Conservation (phyloP, 2,888 invertebrate species). For the Aquatica leii region DNA sequence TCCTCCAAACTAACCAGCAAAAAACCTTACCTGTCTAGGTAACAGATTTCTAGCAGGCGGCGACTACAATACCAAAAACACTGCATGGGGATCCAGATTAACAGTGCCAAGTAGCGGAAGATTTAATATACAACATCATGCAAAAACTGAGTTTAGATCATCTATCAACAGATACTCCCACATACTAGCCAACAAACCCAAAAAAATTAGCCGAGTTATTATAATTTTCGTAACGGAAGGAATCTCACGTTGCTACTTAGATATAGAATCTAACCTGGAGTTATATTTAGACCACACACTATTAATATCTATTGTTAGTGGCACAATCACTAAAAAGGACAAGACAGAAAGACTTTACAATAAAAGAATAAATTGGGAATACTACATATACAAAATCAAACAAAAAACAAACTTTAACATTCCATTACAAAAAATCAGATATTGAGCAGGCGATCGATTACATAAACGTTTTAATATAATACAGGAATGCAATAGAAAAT, state of each 20-base stretch:
- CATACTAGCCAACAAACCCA: background rate
- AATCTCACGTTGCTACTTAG: too few species aligned
- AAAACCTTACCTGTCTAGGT: conserved; percentile 2
- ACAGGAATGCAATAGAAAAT: background rate
- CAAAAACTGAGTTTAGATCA: conserved; percentile 1
- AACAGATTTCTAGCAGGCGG: too few species aligned
- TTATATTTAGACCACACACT: background rate
- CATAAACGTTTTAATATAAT: too few species aligned
- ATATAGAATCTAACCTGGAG: conserved; percentile 7
- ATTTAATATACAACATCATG: too few species aligned
- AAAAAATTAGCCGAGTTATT: conserved; percentile 1
- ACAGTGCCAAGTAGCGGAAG: background rate
- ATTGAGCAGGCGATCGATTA: too few species aligned
- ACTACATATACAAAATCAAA: background rate
- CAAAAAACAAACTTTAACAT: conserved; percentile 1
- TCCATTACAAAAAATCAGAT: background rate
- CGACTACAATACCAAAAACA: too few species aligned
- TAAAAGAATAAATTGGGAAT: background rate
- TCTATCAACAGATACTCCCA: conserved; percentile 9
- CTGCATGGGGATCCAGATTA: too few species aligned
- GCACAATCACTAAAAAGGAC: background rate
- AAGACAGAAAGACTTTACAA: background rate
- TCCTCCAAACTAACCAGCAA: background rate
- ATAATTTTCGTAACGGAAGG: conserved; percentile 6
- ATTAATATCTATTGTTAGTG: background rate